phyloP scores from a whole-genome alignment of 2,113 vertebrate genomes.

The Natator depressus region DNA sequence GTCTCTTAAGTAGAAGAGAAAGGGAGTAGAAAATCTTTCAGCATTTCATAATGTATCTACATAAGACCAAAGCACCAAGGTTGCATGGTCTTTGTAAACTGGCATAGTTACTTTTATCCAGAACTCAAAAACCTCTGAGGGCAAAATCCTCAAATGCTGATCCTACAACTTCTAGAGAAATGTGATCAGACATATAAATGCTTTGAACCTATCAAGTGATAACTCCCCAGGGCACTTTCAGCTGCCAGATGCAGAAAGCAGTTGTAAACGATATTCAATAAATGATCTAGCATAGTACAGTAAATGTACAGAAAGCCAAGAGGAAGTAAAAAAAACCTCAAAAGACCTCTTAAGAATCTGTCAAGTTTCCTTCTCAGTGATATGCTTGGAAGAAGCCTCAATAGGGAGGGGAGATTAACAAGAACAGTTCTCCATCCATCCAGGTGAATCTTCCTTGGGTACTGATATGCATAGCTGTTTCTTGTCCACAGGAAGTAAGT shows the following conservation, averaged over 20 bases:
- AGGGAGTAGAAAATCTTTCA: neutral
- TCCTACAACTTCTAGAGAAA: neutral
- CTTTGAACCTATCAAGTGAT: neutral
- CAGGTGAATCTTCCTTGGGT: neutral
- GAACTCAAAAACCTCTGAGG: neutral
- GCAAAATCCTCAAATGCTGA: neutral
- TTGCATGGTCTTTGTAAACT: neutral
- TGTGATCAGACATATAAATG: neutral
- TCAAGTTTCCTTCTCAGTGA: neutral
- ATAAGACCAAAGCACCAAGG: neutral
- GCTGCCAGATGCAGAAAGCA: neutral
- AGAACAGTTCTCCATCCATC: neutral
- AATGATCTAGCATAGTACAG: neutral
- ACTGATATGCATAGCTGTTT: neutral
- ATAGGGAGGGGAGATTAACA: neutral
- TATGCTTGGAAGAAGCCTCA: neutral
- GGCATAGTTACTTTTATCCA: neutral
- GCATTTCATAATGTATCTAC: neutral
- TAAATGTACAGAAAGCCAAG: neutral
- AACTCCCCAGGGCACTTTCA: neutral
- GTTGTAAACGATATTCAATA: neutral
- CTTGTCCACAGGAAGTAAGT: neutral
- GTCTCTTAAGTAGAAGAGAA: neutral
- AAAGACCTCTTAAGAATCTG: neutral
- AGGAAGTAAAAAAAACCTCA: neutral